Evolutionary conservation across 2,113 vertebrate species (phyloP).

Genomic region (Paraplagusia blochii): DNA sequence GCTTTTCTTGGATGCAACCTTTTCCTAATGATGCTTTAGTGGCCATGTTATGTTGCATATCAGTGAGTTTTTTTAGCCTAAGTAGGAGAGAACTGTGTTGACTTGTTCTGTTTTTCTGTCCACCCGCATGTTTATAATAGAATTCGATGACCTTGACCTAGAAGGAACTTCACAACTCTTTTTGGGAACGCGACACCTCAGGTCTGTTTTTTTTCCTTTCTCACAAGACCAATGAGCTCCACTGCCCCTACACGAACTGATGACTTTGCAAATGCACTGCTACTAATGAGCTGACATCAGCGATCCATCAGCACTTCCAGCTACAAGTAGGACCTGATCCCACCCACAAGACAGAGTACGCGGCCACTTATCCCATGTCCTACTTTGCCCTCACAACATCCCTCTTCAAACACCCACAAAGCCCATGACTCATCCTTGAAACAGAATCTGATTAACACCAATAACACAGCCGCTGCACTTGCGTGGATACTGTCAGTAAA

Average conservation of each 20-base stretch:
- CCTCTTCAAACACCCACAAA: constrained; percentile 45
- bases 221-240: constrained; percentile 18
- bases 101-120: neutral
- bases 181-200: too few relatives aligned
- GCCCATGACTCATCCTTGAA: constrained; percentile 36
- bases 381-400: constrained; percentile 49
- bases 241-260: constrained; percentile 35
- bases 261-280: constrained; percentile 46
- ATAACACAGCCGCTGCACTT: constrained; percentile 9
- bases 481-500: constrained; percentile 29
- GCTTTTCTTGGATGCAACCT: neutral
- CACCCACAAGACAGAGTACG: constrained; percentile 51
- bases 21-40: neutral
- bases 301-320: constrained; percentile 41
- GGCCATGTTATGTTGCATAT: neutral
- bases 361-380: constrained; percentile 51
- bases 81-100: neutral
- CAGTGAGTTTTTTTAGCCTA: neutral
- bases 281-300: constrained; percentile 66
- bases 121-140: neutral
- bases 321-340: constrained; percentile 29
- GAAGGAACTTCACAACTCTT: constrained; percentile 10
- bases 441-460: constrained; percentile 46
- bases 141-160: neutral
- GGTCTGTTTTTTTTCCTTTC: neutral